These are phyloP conservation scores for Adineta ricciae DNA, from an alignment of 2,888 invertebrate species.

Conservation along the genomic window DNA sequence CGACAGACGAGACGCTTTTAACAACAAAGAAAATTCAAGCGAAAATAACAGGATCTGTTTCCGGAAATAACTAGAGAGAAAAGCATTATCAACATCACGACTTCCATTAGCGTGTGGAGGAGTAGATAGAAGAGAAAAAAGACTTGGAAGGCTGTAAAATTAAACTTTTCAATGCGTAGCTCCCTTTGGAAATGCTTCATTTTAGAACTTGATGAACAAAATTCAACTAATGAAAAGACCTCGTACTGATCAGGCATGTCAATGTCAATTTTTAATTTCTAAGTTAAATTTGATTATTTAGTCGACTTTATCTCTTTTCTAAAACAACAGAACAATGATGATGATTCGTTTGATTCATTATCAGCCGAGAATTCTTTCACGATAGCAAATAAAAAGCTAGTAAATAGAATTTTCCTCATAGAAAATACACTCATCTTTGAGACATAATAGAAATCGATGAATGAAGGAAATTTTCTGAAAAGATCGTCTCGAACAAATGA, in stretches of 20 bases:
- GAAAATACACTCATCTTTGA: background rate
- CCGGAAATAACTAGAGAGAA: background rate
- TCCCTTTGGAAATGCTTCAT: too few species aligned
- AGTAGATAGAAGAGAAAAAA: too few species aligned
- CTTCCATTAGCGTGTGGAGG: background rate
- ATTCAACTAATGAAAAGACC: background rate
- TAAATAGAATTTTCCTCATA: background rate
- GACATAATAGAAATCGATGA: background rate
- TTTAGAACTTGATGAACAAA: background rate
- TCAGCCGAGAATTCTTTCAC: background rate
- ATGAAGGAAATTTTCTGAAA: background rate
- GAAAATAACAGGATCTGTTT: background rate
- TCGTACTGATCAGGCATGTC: background rate
- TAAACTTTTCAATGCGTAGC: too few species aligned
- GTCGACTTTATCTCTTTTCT: background rate
- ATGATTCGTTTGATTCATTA: background rate
- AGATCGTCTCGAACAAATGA: background rate
- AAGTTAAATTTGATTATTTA: background rate
- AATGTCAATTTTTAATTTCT: background rate
- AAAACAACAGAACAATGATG: background rate
- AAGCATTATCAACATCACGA: background rate
- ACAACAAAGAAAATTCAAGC: background rate
- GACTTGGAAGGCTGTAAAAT: too few species aligned
- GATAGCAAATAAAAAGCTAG: background rate
- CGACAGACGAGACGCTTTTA: too few species aligned